Conservation (phyloP, 2,888 invertebrate genomes). For the Merodon equestris region DNA sequence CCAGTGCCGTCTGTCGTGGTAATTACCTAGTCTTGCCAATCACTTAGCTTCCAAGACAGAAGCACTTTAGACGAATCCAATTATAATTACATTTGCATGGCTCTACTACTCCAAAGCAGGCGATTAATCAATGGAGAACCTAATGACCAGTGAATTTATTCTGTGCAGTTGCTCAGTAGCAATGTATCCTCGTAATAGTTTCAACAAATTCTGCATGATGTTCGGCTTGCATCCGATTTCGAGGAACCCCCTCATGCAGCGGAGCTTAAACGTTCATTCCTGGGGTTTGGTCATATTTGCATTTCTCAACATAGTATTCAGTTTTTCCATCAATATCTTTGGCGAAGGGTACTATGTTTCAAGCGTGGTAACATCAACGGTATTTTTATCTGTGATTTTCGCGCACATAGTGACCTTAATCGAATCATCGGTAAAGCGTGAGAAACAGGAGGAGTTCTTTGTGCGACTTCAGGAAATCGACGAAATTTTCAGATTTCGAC, state of each 20-base stretch:
- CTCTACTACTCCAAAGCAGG: no score
- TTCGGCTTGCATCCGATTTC: background rate
- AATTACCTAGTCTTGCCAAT: no score
- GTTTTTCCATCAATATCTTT: background rate
- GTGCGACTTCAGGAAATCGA: background rate
- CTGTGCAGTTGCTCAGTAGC: background rate
- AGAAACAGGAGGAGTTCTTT: background rate
- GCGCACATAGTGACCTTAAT: background rate
- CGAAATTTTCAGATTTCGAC: background rate
- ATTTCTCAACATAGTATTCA: background rate
- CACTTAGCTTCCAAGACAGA: no score
- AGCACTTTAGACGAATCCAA: no score
- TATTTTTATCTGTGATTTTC: background rate
- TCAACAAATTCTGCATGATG: background rate
- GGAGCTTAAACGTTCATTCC: background rate
- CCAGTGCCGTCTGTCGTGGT: no score
- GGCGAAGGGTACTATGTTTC: background rate
- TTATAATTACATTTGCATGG: no score
- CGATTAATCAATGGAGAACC: no score
- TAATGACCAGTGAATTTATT: no score
- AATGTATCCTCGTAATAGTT: background rate
- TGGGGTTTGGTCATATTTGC: background rate
- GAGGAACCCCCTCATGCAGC: background rate
- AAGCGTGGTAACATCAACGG: background rate
- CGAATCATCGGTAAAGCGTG: background rate